Evolutionary conservation across 2,888 invertebrate genomes (phyloP), one percentile per base, ranked within the genome.

Genomic region (Eremobia ochroleuca): DNA sequence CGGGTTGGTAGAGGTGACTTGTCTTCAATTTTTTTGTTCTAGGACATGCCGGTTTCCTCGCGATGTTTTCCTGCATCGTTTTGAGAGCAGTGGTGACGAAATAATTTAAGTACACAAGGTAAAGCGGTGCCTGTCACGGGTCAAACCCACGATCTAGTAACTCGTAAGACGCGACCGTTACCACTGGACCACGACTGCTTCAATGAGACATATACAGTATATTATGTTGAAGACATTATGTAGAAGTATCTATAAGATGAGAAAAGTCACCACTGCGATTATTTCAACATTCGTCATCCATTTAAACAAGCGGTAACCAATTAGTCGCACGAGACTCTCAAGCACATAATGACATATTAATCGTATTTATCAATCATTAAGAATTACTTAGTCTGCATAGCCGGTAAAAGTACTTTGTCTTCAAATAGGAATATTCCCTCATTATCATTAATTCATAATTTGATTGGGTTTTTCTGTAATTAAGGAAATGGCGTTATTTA

Each of bases 341-440:
- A 40, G 49, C 55, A n/a, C 6, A 31, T 71, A 55, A 46, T 37
- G 15, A 64, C 15, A 58, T 15, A 46, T 9, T 31, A n/a, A 49
- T 70, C 13, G 15, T 25, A 18, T 31, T 6, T 40, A 65, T 34
- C 0, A 40, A 34, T 52, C 46, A 31, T 65, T 37, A 40, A 15
- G 25, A 73, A 37, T 1, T 80, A 69, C 6, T 25, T 37, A 15
- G 31, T 49, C 52, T 59, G 21, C 5, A 18, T 25, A 21, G 15
- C 40, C 40, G 55, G 31, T 74, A 74, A 67, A 74, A 79, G 46
- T 40, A n/a, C 25, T 62, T 37, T 34, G 43, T n/a, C 25, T 40
- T 25, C 25, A 4, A 25, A 55, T 52, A 34, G 67, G 43, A 83
- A 77, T 82, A 72, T 81, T 81, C 81, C 71, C 40, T 52, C 21